A percentile compares a stretch with the other conserved stretches of the same genome.
Evolutionary conservation across 1,140 invertebrate genomes (phyloP).

Genomic region (Caenorhabditis inopinata): DNA sequence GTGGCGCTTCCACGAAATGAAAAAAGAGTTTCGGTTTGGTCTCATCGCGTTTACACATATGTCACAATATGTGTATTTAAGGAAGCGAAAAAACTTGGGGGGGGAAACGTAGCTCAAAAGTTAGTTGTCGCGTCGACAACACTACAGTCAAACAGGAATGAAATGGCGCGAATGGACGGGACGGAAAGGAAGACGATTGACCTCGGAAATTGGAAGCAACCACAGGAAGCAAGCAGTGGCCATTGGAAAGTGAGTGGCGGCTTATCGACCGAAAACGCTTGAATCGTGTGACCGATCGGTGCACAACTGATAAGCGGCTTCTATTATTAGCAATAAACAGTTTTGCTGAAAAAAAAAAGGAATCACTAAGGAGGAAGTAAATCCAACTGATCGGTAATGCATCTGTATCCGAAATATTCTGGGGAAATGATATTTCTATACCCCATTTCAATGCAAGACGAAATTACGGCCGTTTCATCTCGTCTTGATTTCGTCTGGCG

Average conservation of each 20-base stretch:
- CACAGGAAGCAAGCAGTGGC: neutral
- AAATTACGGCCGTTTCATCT: no score
- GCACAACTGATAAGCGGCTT: neutral
- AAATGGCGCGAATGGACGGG: neutral
- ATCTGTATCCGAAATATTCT: no score
- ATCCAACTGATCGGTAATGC: no score
- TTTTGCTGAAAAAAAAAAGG: no score
- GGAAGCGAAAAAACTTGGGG: neutral
- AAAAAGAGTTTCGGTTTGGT: no score
- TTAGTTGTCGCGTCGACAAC: neutral
- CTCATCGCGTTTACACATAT: neutral
- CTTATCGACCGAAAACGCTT: neutral
- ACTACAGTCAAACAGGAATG: neutral
- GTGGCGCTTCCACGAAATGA: no score
- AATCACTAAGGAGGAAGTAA: no score
- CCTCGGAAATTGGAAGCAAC: neutral
- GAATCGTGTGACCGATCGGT: neutral
- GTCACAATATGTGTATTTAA: constrained; percentile 25
- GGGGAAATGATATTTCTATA: no score
- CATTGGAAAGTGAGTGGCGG: neutral
- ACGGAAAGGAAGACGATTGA: neutral
- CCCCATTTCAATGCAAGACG: no score
- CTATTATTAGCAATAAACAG: neutral
- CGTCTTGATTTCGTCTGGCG: no score
- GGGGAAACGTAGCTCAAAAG: constrained; percentile 3